Conservation (phyloP, 2,888 invertebrate species). For the Xestia ashworthii region DNA sequence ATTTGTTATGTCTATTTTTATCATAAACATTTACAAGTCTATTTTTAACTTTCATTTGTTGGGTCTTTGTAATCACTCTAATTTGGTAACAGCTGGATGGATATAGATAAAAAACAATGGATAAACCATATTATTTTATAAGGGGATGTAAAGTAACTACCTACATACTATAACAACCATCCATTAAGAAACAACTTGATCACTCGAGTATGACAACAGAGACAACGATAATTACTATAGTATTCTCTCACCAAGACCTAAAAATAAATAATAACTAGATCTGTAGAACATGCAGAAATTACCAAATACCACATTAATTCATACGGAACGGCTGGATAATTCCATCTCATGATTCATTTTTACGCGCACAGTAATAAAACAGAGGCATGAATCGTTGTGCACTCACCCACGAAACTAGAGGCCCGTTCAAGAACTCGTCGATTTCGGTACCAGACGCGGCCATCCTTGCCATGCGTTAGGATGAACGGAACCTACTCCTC, state of each 20-base stretch:
- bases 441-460: slow-evolving; percentile 93
- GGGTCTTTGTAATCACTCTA: slow-evolving; percentile 29
- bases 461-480: slow-evolving; percentile 88
- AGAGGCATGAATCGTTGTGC: slow-evolving; percentile 83
- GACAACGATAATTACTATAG: slow-evolving; percentile 31
- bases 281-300: slow-evolving; percentile 26
- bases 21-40: slow-evolving; percentile 31
- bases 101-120: neutral
- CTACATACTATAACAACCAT: slow-evolving; percentile 35
- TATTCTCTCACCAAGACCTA: slow-evolving; percentile 32
- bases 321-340: slow-evolving; percentile 78
- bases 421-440: slow-evolving; percentile 95
- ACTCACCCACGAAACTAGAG: slow-evolving; percentile 96
- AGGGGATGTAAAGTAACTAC: slow-evolving; percentile 16
- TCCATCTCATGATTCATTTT: slow-evolving; percentile 81
- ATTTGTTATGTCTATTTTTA: slow-evolving; percentile 35
- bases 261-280: slow-evolving; percentile 43
- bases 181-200: slow-evolving; percentile 63
- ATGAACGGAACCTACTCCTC: slow-evolving; percentile 80
- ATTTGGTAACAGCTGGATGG: slow-evolving; percentile 58
- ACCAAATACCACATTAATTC: slow-evolving; percentile 69
- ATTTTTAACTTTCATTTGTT: slow-evolving; percentile 32
- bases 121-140: neutral
- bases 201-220: slow-evolving; percentile 67
- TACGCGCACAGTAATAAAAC: slow-evolving; percentile 77